Evolutionary conservation across 2,797 vertebrate species (phyloP).

Genomic region (Xenentodon cancila): DNA sequence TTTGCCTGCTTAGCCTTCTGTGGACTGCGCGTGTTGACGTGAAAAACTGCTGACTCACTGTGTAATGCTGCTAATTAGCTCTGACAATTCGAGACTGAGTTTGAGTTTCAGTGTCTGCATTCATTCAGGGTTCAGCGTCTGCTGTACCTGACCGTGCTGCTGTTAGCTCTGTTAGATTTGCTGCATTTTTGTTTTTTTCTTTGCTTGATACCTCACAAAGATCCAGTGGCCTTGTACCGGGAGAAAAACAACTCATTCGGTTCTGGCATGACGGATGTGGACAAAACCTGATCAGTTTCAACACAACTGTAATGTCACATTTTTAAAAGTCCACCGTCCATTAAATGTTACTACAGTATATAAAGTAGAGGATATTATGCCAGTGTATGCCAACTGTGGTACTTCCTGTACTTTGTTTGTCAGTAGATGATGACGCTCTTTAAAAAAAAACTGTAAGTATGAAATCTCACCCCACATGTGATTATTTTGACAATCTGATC

Average conservation of each 20-base stretch:
- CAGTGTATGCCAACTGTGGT: slow-evolving; percentile 50
- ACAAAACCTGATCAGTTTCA: slow-evolving; percentile 19
- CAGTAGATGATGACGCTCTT: slow-evolving; percentile 44
- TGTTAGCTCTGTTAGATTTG: slow-evolving; percentile 38
- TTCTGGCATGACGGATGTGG: slow-evolving; percentile 52
- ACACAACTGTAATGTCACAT: slow-evolving; percentile 49
- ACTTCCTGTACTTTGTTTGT: slow-evolving; percentile 51
- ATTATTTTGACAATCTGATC: slow-evolving; percentile 38
- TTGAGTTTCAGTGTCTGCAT: slow-evolving; percentile 49
- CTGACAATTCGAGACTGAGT: slow-evolving; percentile 49
- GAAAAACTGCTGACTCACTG: slow-evolving; percentile 48
- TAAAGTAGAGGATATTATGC: slow-evolving; percentile 47
- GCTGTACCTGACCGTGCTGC: slow-evolving; percentile 53
- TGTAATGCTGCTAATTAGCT: slow-evolving; percentile 76
- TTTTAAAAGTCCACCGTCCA: slow-evolving; percentile 38
- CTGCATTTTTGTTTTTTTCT: slow-evolving; percentile 34
- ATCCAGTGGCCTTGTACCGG: slow-evolving; percentile 66
- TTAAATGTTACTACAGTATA: slow-evolving; percentile 41
- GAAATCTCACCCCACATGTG: slow-evolving; percentile 36
- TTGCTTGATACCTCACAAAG: slow-evolving; percentile 73
- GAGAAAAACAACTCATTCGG: slow-evolving; percentile 34
- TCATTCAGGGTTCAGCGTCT: slow-evolving; percentile 68
- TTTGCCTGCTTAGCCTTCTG: slow-evolving; percentile 71
- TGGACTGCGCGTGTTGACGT: slow-evolving; percentile 37
- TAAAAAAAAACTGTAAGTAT: slow-evolving; percentile 42